Base-by-base conservation (phyloP, 2,888 invertebrate genomes). In the Brenthis daphne region DNA sequence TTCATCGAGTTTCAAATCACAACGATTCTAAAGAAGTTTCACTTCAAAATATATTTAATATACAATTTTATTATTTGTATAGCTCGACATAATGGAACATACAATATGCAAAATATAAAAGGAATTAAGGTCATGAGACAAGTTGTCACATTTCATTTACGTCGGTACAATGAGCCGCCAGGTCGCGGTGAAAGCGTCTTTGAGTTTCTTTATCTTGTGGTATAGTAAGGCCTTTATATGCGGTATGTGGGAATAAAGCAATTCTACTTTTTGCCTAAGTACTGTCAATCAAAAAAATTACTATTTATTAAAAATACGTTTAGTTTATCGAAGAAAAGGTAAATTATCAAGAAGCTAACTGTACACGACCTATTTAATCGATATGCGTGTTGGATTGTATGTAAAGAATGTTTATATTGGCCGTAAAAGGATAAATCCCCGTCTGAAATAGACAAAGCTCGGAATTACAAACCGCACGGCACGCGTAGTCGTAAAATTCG, bases 141-240 rank as follows among this genome's bases (percentile, higher is more conserved):
- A 50, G 61, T 63, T 60, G 67, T 67, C 67, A 67, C 67, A 67
- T 67, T 63, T 67, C 63, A 63, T 67, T 67, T 67, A 60, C 29
- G 47, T 55, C 29, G 50, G 56, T 57, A 67, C 67, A 67, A 67
- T 51, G 67, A 57, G 57, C 50, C 56, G 61, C 29, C 66, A n/a
- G 24, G 57, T 33, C 48, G 61, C 55, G 56, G 67, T 63, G 67
- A 67, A 67, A 67, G 67, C 67, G 61, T 63, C 29, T 63, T 57
- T 67, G 67, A 53, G 37, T 63, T 66, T 60, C 61, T 67, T 55
- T 61, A 61, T 56, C 29, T 56, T 65, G 57, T 51, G 57, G 57
- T 51, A 48, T 54, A 48, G 14, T 50, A 48, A 20, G 53, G 55
- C 47, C 57, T 65, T 43, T 57, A 65, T 57, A 43, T 61, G 56